Conservation (phyloP, 2,113 vertebrate species). For the Micromys minutus region DNA sequence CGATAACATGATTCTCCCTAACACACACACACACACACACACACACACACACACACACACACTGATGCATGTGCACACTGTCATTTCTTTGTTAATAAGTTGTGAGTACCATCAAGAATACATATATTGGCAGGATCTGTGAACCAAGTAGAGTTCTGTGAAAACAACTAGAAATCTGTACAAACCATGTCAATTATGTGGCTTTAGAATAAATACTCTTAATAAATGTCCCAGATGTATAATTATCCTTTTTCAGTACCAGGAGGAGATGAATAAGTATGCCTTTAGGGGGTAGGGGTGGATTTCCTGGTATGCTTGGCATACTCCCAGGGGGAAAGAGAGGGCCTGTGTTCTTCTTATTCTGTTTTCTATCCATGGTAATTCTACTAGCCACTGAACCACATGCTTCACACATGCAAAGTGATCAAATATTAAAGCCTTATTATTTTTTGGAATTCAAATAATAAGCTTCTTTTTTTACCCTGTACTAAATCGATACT, state of each 20-base stretch:
- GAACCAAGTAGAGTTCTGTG: background rate
- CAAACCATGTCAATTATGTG: background rate
- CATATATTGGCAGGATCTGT: background rate
- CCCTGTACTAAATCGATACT: slow-evolving; percentile 34
- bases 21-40: accelerated
- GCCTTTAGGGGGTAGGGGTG: background rate
- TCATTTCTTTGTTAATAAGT: background rate
- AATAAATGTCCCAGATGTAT: background rate
- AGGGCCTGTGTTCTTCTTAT: background rate
- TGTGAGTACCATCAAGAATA: background rate
- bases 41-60: background rate
- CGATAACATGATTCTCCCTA: background rate
- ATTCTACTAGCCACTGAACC: background rate
- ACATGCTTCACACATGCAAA: background rate
- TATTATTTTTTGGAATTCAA: slow-evolving; percentile 49
- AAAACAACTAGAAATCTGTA: background rate
- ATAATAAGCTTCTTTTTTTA: slow-evolving; percentile 37
- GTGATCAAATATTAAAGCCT: slow-evolving; percentile 40
- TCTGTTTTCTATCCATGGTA: background rate
- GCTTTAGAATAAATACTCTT: background rate
- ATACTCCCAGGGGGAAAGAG: background rate
- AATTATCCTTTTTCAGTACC: background rate
- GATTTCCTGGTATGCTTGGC: too few species aligned
- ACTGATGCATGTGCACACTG: accelerated
- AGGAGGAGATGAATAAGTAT: background rate